Evolutionary conservation across 2,888 invertebrate genomes (phyloP).

Genomic region (Sericinus montela): DNA sequence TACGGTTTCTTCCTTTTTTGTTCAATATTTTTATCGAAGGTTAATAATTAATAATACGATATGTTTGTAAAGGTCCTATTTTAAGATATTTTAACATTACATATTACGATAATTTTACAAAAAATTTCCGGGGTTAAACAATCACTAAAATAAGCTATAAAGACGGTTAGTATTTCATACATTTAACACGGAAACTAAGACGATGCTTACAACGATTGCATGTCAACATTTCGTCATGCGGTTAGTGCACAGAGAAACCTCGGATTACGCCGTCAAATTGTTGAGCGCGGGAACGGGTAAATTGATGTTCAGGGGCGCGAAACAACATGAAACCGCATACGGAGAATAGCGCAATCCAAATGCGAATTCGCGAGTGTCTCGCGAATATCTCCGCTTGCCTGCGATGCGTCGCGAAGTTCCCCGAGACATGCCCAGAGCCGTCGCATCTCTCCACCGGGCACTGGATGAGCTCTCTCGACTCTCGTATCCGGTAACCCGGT

Average conservation of each 20-base stretch:
- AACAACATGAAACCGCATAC: constrained; percentile 30
- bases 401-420: constrained; percentile 93
- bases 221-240: constrained; percentile 80
- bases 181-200: constrained; percentile 20
- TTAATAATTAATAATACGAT: no score
- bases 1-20: no score
- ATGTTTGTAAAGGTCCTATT: no score
- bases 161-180: constrained; percentile 5
- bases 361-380: constrained; percentile 75
- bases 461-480: constrained; percentile 87
- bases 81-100: no score
- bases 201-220: constrained; percentile 24
- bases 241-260: constrained; percentile 80
- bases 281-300: constrained; percentile 55
- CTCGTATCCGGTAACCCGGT: constrained; percentile 78
- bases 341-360: constrained; percentile 29
- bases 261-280: constrained; percentile 53
- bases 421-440: constrained; percentile 92
- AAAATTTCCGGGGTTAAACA: no score
- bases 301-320: constrained; percentile 54
- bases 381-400: constrained; percentile 81
- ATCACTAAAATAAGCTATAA: neutral
- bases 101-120: no score
- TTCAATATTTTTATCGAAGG: no score
- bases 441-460: constrained; percentile 90